Evolutionary conservation across 2,797 vertebrate genomes (phyloP).

Genomic region (Centroberyx gerrardi): DNA sequence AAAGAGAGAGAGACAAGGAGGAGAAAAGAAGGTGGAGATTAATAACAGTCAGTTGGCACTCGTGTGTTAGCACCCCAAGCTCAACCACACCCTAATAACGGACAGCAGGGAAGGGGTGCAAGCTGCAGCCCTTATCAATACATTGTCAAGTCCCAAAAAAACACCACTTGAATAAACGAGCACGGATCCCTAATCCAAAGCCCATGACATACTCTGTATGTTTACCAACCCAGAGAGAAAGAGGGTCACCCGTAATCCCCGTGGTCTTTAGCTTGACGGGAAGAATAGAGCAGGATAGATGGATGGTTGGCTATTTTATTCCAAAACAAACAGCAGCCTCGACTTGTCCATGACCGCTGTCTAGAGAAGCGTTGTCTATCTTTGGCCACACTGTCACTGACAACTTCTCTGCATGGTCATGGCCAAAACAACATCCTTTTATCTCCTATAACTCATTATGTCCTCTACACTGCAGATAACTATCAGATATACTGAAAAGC

Average conservation of each 20-base stretch:
- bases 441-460: background rate
- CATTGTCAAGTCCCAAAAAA: background rate
- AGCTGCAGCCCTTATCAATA: conserved; percentile 39
- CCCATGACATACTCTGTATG: background rate
- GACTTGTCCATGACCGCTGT: conserved; percentile 8
- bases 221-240: conserved; percentile 35
- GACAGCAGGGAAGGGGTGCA: background rate
- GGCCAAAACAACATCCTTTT: conserved; percentile 1
- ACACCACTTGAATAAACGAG: background rate
- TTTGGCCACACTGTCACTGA: background rate
- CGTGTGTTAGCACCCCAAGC: background rate
- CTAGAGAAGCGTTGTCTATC: background rate
- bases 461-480: background rate
- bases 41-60: conserved; percentile 19
- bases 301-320: conserved; percentile 14
- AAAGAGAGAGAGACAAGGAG: background rate
- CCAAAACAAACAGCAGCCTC: conserved; percentile 28
- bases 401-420: background rate
- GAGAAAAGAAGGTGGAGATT: background rate
- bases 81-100: conserved; percentile 53
- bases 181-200: conserved; percentile 6
- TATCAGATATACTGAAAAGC: background rate
- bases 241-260: conserved; percentile 32
- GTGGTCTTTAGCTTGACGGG: conserved; percentile 40
- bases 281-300: conserved; percentile 6